phyloP scores from a whole-genome alignment of 2,113 vertebrate species.

The Orycteropus afer region DNA sequence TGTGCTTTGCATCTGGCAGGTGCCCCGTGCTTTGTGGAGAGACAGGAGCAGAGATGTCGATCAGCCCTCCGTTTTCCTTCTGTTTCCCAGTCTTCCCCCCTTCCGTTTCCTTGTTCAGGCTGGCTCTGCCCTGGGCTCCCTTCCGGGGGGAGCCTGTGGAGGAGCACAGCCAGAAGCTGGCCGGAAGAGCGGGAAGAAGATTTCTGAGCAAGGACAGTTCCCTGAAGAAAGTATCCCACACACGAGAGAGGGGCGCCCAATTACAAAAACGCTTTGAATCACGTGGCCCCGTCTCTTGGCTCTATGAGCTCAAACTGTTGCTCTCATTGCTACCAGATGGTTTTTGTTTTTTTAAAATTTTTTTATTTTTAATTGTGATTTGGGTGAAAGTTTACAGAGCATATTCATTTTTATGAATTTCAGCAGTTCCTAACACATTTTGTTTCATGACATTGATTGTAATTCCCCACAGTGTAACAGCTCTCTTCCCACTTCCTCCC shows the following conservation, averaged over 20 bases:
- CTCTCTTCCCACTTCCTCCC: too few species aligned
- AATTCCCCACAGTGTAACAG: too few species aligned
- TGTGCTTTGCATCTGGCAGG: background rate
- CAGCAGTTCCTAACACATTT: too few species aligned
- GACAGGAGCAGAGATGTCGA: background rate
- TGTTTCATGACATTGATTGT: too few species aligned
- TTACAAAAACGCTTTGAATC: too few species aligned
- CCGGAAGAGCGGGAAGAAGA: background rate
- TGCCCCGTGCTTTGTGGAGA: background rate
- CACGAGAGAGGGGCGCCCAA: background rate
- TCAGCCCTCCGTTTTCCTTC: background rate
- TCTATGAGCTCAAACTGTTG: too few species aligned
- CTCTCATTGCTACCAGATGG: too few species aligned
- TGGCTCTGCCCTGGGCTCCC: background rate
- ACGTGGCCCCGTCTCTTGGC: too few species aligned
- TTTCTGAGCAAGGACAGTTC: rapidly evolving
- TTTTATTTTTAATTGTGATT: too few species aligned
- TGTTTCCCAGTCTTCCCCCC: background rate
- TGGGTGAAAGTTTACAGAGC: too few species aligned
- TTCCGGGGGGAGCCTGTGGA: rapidly evolving
- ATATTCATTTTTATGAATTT: too few species aligned
- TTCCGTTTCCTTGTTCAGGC: background rate
- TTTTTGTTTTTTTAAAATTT: too few species aligned
- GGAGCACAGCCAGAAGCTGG: rapidly evolving
- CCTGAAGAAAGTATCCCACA: background rate